Percentiles rank a stretch among this genome's conserved stretches.
Evolutionary conservation across 1,140 invertebrate genomes (phyloP).

Genomic region (Drosophila quadrilineata): DNA sequence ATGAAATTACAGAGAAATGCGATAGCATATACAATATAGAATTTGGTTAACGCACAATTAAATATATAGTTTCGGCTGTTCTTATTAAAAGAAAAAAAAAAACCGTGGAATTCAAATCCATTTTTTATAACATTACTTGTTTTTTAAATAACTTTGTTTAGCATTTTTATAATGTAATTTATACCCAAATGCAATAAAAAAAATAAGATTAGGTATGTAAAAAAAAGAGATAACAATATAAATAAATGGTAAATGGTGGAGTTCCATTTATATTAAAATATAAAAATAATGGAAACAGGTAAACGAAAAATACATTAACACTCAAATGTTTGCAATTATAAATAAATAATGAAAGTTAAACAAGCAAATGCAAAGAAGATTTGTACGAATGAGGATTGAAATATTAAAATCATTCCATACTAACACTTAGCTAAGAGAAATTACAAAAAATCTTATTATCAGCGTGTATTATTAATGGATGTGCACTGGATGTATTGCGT

Average conservation of each 20-base stretch:
- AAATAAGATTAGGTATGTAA: too few species aligned
- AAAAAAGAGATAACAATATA: too few species aligned
- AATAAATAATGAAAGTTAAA: slow-evolving; percentile 40
- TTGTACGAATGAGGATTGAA: too few species aligned
- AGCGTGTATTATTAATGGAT: slow-evolving; percentile 73
- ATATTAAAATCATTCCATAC: slow-evolving; percentile 8
- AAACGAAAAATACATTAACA: slow-evolving; percentile 60
- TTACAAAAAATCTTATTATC: slow-evolving; percentile 68
- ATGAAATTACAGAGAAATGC: too few species aligned
- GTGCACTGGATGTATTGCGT: slow-evolving; percentile 59
- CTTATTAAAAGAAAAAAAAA: not conserved
- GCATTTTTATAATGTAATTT: slow-evolving; percentile 48
- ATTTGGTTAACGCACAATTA: slow-evolving; percentile 25
- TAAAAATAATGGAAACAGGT: slow-evolving; percentile 62
- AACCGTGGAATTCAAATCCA: not conserved
- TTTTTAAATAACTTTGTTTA: slow-evolving; percentile 59
- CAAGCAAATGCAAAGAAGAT: slow-evolving; percentile 35
- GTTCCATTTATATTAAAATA: slow-evolving; percentile 59
- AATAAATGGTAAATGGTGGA: too few species aligned
- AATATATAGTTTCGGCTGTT: too few species aligned
- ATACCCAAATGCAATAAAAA: slow-evolving; percentile 49
- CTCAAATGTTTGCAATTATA: slow-evolving; percentile 48
- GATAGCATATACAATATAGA: too few species aligned
- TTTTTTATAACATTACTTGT: too few species aligned
- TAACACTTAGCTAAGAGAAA: slow-evolving; percentile 65